Percentiles rank a stretch among this genome's conserved stretches.
Conservation (phyloP, 2,888 invertebrate genomes). For the Sarcophaga subvicina region DNA sequence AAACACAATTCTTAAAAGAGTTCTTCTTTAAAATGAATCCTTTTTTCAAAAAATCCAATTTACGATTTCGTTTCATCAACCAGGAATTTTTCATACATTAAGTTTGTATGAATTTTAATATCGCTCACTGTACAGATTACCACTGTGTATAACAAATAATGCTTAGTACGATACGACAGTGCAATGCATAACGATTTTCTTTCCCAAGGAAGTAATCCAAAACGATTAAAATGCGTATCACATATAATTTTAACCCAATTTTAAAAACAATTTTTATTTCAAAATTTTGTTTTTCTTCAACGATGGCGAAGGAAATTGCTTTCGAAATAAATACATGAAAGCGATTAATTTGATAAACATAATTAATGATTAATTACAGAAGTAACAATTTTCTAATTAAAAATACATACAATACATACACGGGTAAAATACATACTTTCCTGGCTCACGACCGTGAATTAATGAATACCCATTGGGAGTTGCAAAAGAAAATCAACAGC, state of each 20-base stretch:
- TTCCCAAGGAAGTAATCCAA: constrained; percentile 29
- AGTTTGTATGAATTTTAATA: too few relatives aligned
- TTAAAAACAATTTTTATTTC: background rate
- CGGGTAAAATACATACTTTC: constrained; percentile 18
- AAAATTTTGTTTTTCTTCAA: too few relatives aligned
- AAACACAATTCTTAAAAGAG: too few relatives aligned
- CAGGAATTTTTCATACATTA: too few relatives aligned
- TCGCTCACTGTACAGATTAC: too few relatives aligned
- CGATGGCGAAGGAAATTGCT: too few relatives aligned
- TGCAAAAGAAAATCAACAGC: background rate
- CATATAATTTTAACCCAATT: constrained; percentile 5
- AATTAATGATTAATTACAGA: constrained; percentile 60
- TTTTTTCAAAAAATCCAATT: too few relatives aligned
- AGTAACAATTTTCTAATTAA: constrained; percentile 56
- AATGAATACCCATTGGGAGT: background rate
- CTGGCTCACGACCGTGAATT: background rate
- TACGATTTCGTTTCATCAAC: too few relatives aligned
- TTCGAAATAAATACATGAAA: too few relatives aligned
- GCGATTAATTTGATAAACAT: constrained; percentile 22
- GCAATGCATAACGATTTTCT: background rate
- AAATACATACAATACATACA: background rate
- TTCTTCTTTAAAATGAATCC: too few relatives aligned
- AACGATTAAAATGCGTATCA: constrained; percentile 12
- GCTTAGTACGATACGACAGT: too few relatives aligned
- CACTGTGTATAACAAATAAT: too few relatives aligned